Evolutionary conservation across 2,888 invertebrate species (phyloP).

Genomic region (Ectobius pallidus): DNA sequence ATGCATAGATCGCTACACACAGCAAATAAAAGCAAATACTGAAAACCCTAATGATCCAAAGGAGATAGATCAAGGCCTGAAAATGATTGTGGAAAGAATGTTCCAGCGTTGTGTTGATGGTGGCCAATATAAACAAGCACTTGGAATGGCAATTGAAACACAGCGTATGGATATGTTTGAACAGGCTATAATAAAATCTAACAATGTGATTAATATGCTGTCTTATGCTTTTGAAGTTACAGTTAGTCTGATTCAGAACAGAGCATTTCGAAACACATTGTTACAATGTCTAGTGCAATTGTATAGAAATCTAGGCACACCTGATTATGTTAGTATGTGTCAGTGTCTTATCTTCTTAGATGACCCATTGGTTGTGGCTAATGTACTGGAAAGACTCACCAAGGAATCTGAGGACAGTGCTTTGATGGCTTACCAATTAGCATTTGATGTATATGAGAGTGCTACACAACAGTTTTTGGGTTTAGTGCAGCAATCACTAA

Average conservation of each 20-base stretch:
- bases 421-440: slow-evolving; percentile 98
- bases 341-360: slow-evolving; percentile 97
- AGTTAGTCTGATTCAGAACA: slow-evolving; percentile 94
- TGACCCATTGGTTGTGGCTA: slow-evolving; percentile 90
- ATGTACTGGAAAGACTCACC: slow-evolving; percentile 87
- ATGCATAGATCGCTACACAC: slow-evolving; percentile 96
- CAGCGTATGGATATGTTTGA: slow-evolving; percentile 97
- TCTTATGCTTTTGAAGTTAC: slow-evolving; percentile 95
- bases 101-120: slow-evolving; percentile 95
- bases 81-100: slow-evolving; percentile 96
- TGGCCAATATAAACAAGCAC: slow-evolving; percentile 92
- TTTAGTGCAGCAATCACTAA: slow-evolving; percentile 80
- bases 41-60: slow-evolving; percentile 65
- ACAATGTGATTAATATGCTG: slow-evolving; percentile 88
- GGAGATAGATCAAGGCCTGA: slow-evolving; percentile 79
- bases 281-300: slow-evolving; percentile 87
- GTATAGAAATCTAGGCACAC: slow-evolving; percentile 85
- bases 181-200: slow-evolving; percentile 87
- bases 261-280: too few relatives aligned
- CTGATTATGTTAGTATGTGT: slow-evolving; percentile 98
- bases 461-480: slow-evolving; percentile 97
- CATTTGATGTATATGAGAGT: slow-evolving; percentile 98
- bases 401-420: slow-evolving; percentile 78
- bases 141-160: slow-evolving; percentile 96
- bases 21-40: slow-evolving; percentile 77